Evolutionary conservation across 2,113 vertebrate species (phyloP).

Genomic region (Eulemur macaco): DNA sequence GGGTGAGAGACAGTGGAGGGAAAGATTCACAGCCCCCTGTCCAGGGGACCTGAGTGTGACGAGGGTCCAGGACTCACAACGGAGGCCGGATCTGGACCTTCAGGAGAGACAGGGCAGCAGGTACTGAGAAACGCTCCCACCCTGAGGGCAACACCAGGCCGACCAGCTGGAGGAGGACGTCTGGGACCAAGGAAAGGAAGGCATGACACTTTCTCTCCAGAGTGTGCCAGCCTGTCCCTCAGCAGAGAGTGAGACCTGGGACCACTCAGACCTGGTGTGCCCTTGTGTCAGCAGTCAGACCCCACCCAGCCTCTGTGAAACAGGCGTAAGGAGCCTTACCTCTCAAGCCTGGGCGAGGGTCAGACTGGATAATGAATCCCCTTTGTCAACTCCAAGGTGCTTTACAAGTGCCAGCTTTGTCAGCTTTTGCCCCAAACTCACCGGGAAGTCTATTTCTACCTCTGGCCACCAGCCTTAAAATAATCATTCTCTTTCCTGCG

Average conservation of each 20-base stretch:
- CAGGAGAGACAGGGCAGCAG: not conserved
- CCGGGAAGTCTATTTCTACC: not conserved
- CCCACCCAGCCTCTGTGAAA: not conserved
- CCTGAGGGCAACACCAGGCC: not conserved
- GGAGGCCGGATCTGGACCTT: not conserved
- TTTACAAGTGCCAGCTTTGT: not conserved
- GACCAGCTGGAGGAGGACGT: not conserved
- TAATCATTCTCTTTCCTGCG: constrained; percentile 17
- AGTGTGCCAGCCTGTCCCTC: not conserved
- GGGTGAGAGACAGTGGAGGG: not conserved
- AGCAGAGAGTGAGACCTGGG: not conserved
- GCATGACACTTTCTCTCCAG: not conserved
- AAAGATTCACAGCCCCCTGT: too few relatives aligned
- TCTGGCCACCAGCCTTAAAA: not conserved
- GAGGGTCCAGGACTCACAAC: not conserved
- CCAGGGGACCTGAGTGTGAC: too few relatives aligned
- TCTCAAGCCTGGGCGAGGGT: not conserved
- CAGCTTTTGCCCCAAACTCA: not conserved
- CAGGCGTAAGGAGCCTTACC: not conserved
- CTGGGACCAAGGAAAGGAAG: not conserved
- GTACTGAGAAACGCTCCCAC: not conserved
- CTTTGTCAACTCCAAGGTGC: not conserved
- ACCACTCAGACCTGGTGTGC: not conserved
- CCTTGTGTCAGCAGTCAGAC: not conserved
- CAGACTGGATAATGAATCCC: not conserved